Evolutionary conservation across 2,888 invertebrate species (phyloP).

Genomic region (Dryocosmus kuriphilus): DNA sequence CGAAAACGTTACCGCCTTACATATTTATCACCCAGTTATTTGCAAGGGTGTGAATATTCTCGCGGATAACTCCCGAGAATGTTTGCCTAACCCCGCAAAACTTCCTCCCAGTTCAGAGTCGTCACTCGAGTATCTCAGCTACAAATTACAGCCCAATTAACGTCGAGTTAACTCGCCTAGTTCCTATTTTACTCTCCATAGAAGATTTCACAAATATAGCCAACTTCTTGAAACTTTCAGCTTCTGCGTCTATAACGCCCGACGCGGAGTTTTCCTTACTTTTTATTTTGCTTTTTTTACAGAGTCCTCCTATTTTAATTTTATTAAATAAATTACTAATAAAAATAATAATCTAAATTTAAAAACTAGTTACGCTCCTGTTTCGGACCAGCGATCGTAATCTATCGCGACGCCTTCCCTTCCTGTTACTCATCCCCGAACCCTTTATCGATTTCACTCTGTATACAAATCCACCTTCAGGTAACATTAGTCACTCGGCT

Average conservation of each 20-base stretch:
- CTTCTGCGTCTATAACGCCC: background rate
- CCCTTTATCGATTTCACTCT: conserved; percentile 71
- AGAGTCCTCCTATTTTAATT: background rate
- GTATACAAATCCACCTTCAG: conserved; percentile 73
- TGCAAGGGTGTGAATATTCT: conserved; percentile 24
- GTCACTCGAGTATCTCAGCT: conserved; percentile 10
- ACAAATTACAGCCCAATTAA: conserved; percentile 32
- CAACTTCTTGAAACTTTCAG: background rate
- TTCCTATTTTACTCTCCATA: background rate
- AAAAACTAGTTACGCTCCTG: background rate
- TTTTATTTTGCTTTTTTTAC: background rate
- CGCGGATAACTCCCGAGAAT: conserved; percentile 6
- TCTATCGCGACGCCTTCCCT: conserved; percentile 56
- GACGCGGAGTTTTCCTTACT: background rate
- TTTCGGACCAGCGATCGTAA: conserved; percentile 28
- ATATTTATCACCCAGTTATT: conserved; percentile 32
- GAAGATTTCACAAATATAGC: background rate
- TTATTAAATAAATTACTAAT: background rate
- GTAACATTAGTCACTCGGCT: conserved; percentile 71
- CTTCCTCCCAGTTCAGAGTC: background rate
- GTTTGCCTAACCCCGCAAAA: conserved; percentile 12
- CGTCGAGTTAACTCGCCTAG: background rate
- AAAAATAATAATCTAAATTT: background rate
- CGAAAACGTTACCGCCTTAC: conserved; percentile 51
- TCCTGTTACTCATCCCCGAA: conserved; percentile 53